Evolutionary conservation across 2,113 vertebrate species (phyloP).

Genomic region (Capreolus pygargus): DNA sequence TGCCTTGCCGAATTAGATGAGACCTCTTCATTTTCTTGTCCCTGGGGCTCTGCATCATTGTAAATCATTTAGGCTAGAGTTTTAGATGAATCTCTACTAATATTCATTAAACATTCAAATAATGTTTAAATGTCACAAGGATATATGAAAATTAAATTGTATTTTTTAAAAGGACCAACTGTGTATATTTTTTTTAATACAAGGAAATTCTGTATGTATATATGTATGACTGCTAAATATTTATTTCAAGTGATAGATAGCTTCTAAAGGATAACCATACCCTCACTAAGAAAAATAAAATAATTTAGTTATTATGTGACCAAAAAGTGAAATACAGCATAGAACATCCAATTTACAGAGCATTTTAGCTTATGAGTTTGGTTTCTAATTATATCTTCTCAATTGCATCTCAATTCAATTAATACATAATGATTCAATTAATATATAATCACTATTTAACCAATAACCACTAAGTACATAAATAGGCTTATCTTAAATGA

Average conservation of each 20-base stretch:
- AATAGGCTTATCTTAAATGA: background rate
- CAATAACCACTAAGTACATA: background rate
- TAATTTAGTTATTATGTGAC: background rate
- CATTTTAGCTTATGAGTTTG: background rate
- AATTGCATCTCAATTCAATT: background rate
- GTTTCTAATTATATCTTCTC: background rate
- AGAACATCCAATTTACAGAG: background rate
- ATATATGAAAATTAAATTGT: background rate
- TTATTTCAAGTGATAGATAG: background rate
- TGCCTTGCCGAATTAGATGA: background rate
- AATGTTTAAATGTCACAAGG: background rate
- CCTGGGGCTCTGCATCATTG: background rate
- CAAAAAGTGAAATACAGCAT: background rate
- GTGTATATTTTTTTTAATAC: background rate
- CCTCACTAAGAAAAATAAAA: background rate
- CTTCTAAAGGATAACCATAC: background rate
- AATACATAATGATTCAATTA: background rate
- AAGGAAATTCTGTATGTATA: background rate
- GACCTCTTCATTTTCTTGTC: background rate
- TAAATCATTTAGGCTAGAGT: background rate
- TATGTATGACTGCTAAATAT: background rate
- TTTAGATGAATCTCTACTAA: background rate
- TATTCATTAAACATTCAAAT: conserved; percentile 33
- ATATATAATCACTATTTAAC: background rate
- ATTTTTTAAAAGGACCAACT: conserved; percentile 1